Evolutionary conservation across 2,113 vertebrate genomes (phyloP).

Genomic region (Lynx canadensis): DNA sequence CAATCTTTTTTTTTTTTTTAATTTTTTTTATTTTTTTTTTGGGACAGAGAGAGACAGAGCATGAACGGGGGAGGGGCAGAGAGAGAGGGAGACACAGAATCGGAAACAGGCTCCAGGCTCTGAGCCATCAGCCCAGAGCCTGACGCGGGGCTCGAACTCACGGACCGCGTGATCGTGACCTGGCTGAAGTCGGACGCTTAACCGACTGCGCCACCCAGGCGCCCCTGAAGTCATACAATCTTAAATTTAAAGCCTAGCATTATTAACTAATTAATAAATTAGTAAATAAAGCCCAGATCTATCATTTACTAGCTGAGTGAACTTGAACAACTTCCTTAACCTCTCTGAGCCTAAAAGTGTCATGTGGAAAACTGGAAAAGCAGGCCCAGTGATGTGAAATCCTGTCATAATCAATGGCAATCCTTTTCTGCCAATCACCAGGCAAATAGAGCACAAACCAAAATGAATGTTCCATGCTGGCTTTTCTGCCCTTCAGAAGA

Average conservation of each 20-base stretch:
- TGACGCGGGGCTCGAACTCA: too few species aligned
- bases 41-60: too few species aligned
- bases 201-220: too few species aligned
- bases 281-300: background rate
- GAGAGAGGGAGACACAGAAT: too few species aligned
- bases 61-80: too few species aligned
- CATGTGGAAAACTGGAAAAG: background rate
- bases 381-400: background rate
- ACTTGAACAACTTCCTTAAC: background rate
- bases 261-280: background rate
- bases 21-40: too few species aligned
- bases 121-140: too few species aligned
- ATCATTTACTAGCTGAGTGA: background rate
- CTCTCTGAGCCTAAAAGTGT: background rate
- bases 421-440: background rate
- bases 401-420: background rate
- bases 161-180: too few species aligned
- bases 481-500: background rate
- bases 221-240: background rate
- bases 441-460: background rate
- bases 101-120: too few species aligned
- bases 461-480: background rate
- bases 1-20: too few species aligned
- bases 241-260: conserved; percentile 26
- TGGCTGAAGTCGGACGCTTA: too few species aligned